Evolutionary conservation across 2,888 invertebrate genomes (phyloP).

Genomic region (Nomada lathburiana): DNA sequence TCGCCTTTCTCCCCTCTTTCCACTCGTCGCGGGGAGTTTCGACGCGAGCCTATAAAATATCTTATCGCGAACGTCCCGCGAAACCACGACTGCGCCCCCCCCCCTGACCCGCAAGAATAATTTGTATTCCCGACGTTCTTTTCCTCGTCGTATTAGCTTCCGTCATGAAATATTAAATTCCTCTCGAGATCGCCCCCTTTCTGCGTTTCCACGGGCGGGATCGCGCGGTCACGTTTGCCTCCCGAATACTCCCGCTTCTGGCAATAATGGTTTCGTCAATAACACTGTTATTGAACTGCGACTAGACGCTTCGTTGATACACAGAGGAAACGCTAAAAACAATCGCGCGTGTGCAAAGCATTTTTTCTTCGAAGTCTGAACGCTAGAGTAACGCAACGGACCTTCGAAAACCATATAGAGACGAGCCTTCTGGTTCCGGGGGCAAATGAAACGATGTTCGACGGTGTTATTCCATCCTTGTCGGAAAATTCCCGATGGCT

Average conservation of each 20-base stretch:
- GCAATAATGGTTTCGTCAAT: too few species aligned
- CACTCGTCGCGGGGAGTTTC: background rate
- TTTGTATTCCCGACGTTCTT: conserved; percentile 57
- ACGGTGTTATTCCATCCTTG: background rate
- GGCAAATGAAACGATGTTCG: conserved; percentile 19
- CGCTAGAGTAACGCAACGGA: too few species aligned
- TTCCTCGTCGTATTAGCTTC: conserved; percentile 46
- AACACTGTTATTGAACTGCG: too few species aligned
- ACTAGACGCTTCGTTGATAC: background rate
- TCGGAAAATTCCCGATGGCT: conserved; percentile 37
- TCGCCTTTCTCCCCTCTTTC: background rate
- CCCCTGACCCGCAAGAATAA: conserved; percentile 36
- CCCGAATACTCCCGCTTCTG: background rate
- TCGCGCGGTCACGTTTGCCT: background rate
- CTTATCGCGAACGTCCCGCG: conserved; percentile 31
- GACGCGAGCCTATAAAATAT: conserved; percentile 32
- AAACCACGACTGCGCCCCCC: background rate
- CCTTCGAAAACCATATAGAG: background rate
- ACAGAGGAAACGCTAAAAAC: too few species aligned
- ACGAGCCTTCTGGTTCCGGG: conserved; percentile 1
- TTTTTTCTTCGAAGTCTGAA: too few species aligned
- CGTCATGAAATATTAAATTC: conserved; percentile 59
- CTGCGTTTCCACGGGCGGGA: background rate
- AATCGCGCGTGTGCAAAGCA: too few species aligned
- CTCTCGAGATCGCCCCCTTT: background rate